A percentile compares a stretch with the other conserved stretches of the same genome.
Conservation (phyloP, 1,140 invertebrate species). For the Hylaeus anthracinus region DNA sequence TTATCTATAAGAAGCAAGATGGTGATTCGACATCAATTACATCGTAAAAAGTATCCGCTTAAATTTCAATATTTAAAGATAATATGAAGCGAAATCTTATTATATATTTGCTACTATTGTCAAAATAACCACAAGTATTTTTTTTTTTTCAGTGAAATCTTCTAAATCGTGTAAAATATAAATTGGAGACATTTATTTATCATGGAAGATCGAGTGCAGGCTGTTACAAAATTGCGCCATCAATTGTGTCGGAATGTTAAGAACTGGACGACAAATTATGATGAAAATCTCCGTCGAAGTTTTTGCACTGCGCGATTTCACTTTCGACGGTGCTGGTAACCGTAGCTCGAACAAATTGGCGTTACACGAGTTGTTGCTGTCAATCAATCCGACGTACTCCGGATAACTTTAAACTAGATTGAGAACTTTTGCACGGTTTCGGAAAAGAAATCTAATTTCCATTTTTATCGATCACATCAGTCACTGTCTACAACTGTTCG, state of each 20-base stretch:
- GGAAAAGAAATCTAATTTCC: constrained; percentile 6
- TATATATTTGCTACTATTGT: too few relatives aligned
- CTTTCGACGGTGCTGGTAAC: constrained; percentile 56
- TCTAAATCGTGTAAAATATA: neutral
- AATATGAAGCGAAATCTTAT: too few relatives aligned
- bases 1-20: too few relatives aligned
- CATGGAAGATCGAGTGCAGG: neutral
- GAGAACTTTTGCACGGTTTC: neutral
- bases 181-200: neutral
- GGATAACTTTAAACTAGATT: neutral
- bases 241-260: constrained; percentile 15
- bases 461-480: neutral
- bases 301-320: constrained; percentile 61
- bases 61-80: too few relatives aligned
- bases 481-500: neutral
- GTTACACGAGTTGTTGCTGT: constrained; percentile 49
- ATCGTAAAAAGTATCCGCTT: too few relatives aligned
- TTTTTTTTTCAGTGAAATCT: too few relatives aligned
- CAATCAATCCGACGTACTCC: constrained; percentile 50
- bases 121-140: too few relatives aligned
- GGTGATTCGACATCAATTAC: too few relatives aligned
- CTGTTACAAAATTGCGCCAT: neutral
- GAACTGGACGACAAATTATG: constrained; percentile 44
- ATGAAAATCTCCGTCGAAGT: constrained; percentile 37
- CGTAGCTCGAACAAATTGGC: constrained; percentile 64